Evolutionary conservation across 30 jellyfish, hydroid and myxozoan species (phyloP), one percentile per base, ranked within the genome.

Genomic region (Turritopsis rubra): DNA sequence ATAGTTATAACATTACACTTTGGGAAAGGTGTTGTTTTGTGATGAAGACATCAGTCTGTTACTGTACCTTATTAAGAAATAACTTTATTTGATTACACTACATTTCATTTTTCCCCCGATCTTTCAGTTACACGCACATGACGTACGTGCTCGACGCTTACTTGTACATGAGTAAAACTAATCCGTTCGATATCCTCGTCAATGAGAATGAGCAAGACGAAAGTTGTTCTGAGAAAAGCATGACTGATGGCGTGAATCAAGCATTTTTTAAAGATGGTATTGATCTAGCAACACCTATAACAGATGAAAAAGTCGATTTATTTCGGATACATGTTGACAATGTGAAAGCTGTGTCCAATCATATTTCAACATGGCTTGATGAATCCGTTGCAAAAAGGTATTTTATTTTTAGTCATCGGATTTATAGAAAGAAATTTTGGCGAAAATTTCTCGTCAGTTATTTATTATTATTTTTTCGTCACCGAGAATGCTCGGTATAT

Each of bases 61-160:
- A n/a, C n/a, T n/a, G n/a, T n/a, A n/a, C n/a, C n/a, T n/a, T n/a
- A n/a, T n/a, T n/a, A n/a, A n/a, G n/a, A n/a, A n/a, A n/a, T n/a
- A n/a, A n/a, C n/a, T n/a, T n/a, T n/a, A n/a, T n/a, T n/a, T n/a
- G n/a, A n/a, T n/a, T n/a, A n/a, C n/a, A n/a, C n/a, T n/a, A 25
- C 28, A n/a, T 17, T 66, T 66, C 29, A 22, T 17, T 66, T 66
- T n/a, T 22, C 28, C 28, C 8, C 8, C 76, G 8, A 66, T 66
- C 17, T 79, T 81, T 75, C 31, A 91, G 97, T 86, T 91, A 91
- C 65, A 88, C 93, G 71, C 97, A 87, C 74, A 76, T 91, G 28
- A 84, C 97, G 21, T 87, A 82, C 52, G 89, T 91, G 16, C 91
- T 91, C 53, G 97, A 91, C 75, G 97, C 97, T 18, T 88, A 85